phyloP scores from a whole-genome alignment of 1,140 invertebrate species.

The Teleogryllus occipitalis region DNA sequence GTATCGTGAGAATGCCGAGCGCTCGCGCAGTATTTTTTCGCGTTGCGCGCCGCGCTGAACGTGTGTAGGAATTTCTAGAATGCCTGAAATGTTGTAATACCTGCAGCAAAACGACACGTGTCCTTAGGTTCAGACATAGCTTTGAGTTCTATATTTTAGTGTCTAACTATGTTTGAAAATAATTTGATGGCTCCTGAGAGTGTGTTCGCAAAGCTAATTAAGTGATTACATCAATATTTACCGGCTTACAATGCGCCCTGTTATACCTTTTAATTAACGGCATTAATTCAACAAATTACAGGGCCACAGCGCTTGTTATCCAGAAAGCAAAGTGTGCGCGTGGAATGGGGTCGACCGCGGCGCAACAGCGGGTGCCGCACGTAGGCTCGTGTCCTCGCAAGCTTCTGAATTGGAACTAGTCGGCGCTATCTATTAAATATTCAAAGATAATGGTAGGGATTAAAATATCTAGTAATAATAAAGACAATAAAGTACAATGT shows the following conservation, averaged over 20 bases:
- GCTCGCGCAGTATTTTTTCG: not conserved
- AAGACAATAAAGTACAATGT: too few relatives aligned
- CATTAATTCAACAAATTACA: conserved; percentile 2
- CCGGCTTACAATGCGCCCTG: not conserved
- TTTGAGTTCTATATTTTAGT: not conserved
- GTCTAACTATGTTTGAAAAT: not conserved
- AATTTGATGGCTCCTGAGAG: not conserved
- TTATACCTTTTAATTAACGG: conserved; percentile 1
- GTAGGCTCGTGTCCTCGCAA: too few relatives aligned
- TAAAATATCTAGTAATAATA: too few relatives aligned
- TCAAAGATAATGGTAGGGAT: too few relatives aligned
- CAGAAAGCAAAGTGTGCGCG: not conserved
- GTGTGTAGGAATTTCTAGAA: not conserved
- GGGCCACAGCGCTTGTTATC: not conserved
- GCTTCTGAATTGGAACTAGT: too few relatives aligned
- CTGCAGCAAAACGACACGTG: not conserved
- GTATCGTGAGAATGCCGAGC: not conserved
- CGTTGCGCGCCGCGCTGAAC: not conserved
- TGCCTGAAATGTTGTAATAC: not conserved
- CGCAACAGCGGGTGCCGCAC: not conserved
- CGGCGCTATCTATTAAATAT: too few relatives aligned
- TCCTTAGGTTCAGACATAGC: not conserved
- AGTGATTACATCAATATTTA: conserved; percentile 6
- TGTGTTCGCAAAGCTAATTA: not conserved
- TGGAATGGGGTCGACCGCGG: too few relatives aligned